A percentile compares a stretch with the other conserved stretches of the same genome.
phyloP scores from a whole-genome alignment of 2,888 invertebrate species.

The Troides helena region DNA sequence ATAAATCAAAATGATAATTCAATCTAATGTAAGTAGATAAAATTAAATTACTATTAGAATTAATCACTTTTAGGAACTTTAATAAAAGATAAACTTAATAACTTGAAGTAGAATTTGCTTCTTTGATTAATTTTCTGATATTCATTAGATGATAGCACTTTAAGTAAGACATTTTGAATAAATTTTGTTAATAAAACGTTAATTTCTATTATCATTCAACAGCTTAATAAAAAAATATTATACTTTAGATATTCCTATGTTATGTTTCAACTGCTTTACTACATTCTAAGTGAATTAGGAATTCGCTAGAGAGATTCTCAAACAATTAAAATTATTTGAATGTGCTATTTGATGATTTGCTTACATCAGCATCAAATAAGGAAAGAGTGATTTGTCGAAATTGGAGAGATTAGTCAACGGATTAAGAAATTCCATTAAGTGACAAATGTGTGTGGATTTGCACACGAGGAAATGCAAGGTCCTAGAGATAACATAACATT shows the following conservation, averaged over 20 bases:
- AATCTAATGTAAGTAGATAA: conserved; percentile 3
- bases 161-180: not conserved
- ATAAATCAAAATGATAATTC: not conserved
- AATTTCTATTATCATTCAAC: not conserved
- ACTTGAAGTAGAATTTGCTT: not conserved
- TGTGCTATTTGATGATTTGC: conserved; percentile 1
- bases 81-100: conserved; percentile 2
- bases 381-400: conserved; percentile 13
- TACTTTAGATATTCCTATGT: no score
- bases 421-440: conserved; percentile 53
- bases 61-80: conserved; percentile 36
- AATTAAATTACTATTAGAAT: conserved; percentile 40
- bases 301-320: not conserved
- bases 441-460: conserved; percentile 19
- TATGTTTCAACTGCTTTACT: not conserved
- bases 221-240: no score
- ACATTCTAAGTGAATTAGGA: not conserved
- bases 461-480: conserved; percentile 44
- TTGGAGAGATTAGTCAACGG: conserved; percentile 32
- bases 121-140: not conserved
- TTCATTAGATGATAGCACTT: not conserved
- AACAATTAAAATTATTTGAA: not conserved
- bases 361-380: conserved; percentile 19
- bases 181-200: not conserved
- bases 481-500: conserved; percentile 51